These are phyloP conservation scores for Protophormia terraenovae DNA, from an alignment of 2,888 invertebrate genomes.

Conservation along the genomic window DNA sequence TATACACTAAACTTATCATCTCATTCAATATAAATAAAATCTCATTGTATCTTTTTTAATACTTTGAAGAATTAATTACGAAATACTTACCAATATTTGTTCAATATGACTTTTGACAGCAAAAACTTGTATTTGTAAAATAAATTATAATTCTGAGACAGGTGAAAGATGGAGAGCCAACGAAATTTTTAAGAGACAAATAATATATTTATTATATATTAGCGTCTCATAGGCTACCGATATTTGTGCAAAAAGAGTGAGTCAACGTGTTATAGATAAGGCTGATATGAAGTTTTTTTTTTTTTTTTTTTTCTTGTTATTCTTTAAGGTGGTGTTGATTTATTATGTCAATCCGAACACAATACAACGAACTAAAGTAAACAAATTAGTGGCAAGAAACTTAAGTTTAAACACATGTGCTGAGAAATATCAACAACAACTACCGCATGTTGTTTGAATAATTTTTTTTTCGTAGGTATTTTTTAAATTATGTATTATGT, in stretches of 20 bases:
- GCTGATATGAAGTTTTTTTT: neutral
- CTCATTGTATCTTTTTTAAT: neutral
- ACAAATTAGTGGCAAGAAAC: neutral
- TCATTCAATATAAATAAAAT: neutral
- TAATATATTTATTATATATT: neutral
- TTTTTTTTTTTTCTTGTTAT: neutral
- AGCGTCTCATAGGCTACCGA: conserved; percentile 11
- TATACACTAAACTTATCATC: neutral
- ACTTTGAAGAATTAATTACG: neutral
- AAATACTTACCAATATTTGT: conserved; percentile 48
- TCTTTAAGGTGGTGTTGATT: conserved; percentile 9
- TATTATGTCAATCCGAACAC: conserved; percentile 1
- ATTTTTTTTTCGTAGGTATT: neutral
- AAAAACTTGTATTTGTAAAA: conserved; percentile 4
- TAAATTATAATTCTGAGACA: neutral
- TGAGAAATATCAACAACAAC: conserved; percentile 12
- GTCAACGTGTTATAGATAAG: conserved; percentile 23
- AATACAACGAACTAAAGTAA: neutral
- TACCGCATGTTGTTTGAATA: neutral
- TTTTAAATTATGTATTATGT: neutral
- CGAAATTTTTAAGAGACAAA: neutral
- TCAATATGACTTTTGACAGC: neutral
- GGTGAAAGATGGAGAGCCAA: neutral
- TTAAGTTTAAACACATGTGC: conserved; percentile 13
- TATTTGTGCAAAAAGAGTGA: neutral